Evolutionary conservation across 1,140 invertebrate species (phyloP), one percentile per base, ranked within the genome.

Genomic region (Drosophila trapezifrons): DNA sequence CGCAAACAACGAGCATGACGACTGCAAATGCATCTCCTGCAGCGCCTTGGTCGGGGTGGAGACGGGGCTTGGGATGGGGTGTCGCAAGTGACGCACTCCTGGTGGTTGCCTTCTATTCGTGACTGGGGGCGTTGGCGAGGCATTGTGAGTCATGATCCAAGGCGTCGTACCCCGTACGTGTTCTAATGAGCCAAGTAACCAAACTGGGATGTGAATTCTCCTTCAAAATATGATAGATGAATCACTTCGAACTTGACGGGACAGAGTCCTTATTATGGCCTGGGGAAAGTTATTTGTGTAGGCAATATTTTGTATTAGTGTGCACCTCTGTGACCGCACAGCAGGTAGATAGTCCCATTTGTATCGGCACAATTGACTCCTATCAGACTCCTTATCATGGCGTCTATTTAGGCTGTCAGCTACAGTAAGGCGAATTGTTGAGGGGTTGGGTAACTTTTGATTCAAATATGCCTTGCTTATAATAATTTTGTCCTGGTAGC

Each of bases 1-100:
- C 18, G 45, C 56, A 69, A 40, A 29, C 54, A 46, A 40, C 38
- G 42, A 51, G 46, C 56, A 57, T 59, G 27, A 55, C 37, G 22
- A n/a, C n/a, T 78, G 81, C 81, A 85, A 86, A 78, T 80, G 81
- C 58, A 76, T 73, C 78, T 86, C 82, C 82, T 82, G 82, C 76
- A 78, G 82, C 56, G 83, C 18, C 12, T 20, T n/a, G 12, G 10
- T 12, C 35, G 25, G 35, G 37, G 10, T 29, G 46, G 29, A 32
- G 29, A 32, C 29, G 29, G 8, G 46, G 2, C 15, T 10, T n/a
- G 46, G 35, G 29, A 17, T 46, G 60, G 46, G 37, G 46, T 4
- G 10, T 5, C 18, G 20, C 47, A 22, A 47, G 29, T 55, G 38
- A 46, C 51, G 54, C 69, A 38, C 69, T 63, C 63, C 49, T 74